Conservation (phyloP, 2,888 invertebrate genomes). For the Drosophila acutilabella region DNA sequence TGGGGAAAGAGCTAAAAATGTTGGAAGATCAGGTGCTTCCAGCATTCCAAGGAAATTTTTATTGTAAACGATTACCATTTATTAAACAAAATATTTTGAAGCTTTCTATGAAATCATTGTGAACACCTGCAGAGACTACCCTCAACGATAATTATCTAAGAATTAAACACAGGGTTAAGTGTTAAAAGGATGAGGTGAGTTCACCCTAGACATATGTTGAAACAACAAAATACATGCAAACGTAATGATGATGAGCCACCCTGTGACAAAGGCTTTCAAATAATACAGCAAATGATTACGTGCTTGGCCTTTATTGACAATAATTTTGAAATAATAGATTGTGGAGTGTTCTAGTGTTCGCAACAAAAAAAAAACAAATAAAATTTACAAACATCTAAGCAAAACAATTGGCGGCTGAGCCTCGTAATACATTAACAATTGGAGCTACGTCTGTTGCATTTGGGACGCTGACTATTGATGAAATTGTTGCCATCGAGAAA, state of each 20-base stretch:
- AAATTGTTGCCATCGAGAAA: constrained; percentile 39
- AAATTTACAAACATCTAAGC: constrained; percentile 21
- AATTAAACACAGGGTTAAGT: constrained; percentile 70
- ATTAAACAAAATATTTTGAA: not conserved
- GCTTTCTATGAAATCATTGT: not conserved
- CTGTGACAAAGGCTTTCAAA: constrained; percentile 7
- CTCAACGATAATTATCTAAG: constrained; percentile 47
- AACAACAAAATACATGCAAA: constrained; percentile 10
- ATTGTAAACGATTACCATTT: no score
- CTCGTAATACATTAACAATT: constrained; percentile 22
- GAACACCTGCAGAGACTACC: constrained; percentile 55
- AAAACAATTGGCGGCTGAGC: not conserved
- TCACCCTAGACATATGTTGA: constrained; percentile 57
- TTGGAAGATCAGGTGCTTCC: no score
- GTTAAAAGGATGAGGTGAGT: constrained; percentile 68
- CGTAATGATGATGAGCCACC: constrained; percentile 68
- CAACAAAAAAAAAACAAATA: constrained; percentile 23
- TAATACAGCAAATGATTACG: constrained; percentile 1
- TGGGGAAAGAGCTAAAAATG: no score
- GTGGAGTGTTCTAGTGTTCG: not conserved
- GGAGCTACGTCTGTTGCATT: constrained; percentile 46
- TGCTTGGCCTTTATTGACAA: constrained; percentile 28
- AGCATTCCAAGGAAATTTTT: no score
- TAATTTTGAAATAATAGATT: constrained; percentile 41
- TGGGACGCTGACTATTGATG: constrained; percentile 24